Conservation (phyloP, 64 coral and sea anemone genomes). For the Pocillopora verrucosa region DNA sequence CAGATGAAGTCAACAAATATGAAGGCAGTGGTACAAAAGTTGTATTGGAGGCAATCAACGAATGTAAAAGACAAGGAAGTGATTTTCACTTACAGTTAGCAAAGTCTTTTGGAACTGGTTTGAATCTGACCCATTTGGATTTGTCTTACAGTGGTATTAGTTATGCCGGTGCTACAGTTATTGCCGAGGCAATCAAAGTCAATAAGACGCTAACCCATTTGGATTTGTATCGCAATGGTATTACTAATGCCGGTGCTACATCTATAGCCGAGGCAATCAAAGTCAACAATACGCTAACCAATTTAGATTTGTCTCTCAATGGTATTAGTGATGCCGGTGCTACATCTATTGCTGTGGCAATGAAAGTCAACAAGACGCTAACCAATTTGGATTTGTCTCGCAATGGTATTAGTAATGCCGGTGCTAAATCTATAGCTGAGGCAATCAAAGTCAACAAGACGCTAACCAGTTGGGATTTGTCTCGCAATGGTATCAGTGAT, state of each 20-base stretch:
- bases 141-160: background rate
- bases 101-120: background rate
- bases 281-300: background rate
- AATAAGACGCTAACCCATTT: background rate
- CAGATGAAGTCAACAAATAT: background rate
- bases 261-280: background rate
- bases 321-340: background rate
- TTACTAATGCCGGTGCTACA: background rate
- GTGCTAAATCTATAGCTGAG: background rate
- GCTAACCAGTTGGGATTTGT: background rate
- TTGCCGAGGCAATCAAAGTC: background rate
- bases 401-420: background rate
- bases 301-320: background rate
- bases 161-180: background rate
- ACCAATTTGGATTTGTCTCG: background rate
- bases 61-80: background rate
- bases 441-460: background rate
- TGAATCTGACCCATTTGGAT: background rate
- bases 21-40: background rate
- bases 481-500: background rate
- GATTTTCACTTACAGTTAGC: background rate
- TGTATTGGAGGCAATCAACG: background rate
- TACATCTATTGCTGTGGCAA: background rate
- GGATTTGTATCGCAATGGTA: background rate
- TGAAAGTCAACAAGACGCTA: background rate